Percentiles rank a stretch among this genome's conserved stretches.
These are phyloP conservation scores for Epinephelus cyanopodus DNA, from an alignment of 2,113 vertebrate species.

Conservation along the genomic window DNA sequence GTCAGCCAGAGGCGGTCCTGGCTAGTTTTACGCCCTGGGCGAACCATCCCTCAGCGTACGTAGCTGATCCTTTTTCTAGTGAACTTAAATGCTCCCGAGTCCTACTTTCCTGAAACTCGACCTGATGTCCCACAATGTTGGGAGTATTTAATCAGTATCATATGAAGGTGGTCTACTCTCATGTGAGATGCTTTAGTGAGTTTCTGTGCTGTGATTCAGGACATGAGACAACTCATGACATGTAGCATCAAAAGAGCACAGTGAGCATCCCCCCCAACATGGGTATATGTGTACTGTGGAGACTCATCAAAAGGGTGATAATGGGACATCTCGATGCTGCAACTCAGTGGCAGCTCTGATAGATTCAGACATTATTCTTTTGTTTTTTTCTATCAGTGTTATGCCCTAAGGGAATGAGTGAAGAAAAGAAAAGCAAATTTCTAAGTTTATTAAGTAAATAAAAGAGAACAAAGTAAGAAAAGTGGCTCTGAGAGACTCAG, in stretches of 20 bases:
- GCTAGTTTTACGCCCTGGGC: too few relatives aligned
- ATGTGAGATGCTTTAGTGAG: slow-evolving; percentile 60
- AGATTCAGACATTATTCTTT: not conserved
- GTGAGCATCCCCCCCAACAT: not conserved
- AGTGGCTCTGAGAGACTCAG: not conserved
- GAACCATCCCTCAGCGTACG: too few relatives aligned
- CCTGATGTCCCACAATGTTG: not conserved
- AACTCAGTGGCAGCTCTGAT: not conserved
- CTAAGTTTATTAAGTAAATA: not conserved
- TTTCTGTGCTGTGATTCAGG: slow-evolving; percentile 23
- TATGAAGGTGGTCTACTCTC: slow-evolving; percentile 46
- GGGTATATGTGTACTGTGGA: not conserved
- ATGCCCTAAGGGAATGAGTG: not conserved
- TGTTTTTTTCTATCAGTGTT: too few relatives aligned
- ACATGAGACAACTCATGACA: slow-evolving; percentile 38
- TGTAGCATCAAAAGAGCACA: not conserved
- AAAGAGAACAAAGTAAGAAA: not conserved
- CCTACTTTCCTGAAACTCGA: slow-evolving; percentile 1
- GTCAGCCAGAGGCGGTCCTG: too few relatives aligned
- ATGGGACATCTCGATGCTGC: not conserved
- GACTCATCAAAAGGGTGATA: not conserved
- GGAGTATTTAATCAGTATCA: slow-evolving; percentile 58
- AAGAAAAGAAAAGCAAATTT: not conserved
- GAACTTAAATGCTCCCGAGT: slow-evolving; percentile 27
- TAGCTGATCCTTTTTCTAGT: not conserved